Base-by-base conservation (phyloP, 1,140 invertebrate species). In the Halyomorpha halys region DNA sequence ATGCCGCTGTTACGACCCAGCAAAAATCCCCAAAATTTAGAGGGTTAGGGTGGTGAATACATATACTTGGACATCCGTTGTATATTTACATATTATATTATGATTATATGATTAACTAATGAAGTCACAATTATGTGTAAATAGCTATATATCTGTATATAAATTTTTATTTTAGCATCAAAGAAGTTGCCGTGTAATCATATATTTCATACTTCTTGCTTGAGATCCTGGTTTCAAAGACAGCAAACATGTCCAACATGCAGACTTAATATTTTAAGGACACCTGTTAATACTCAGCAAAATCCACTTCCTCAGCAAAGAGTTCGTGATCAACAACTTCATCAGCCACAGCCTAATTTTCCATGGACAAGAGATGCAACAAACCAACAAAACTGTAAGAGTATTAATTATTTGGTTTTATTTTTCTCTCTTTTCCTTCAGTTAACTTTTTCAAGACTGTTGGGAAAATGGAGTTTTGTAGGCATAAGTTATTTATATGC, bases 191-290 rank as follows among this genome's bases (percentile, higher is more conserved):
- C 97, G 0, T 99, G 97, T 78, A 96, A 97, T 77, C 97, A 99
- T 74, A 98, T 99, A 71, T 99, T 99, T 79, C 97, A 99, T 76
- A 91, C 94, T 23, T 89, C 90, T 34, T 99, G 97, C 76, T 79
- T 99, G n/a, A 83, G 97, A 11, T 94, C 94, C 5, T 99, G 97
- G 97, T 99, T 99, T 77, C 97, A 99, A 79, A 82, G 97, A 14
- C 97, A 99, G 76, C 97, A 99, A 78, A 99, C 97, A 0, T 99
- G 97, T 77, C 97, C 97, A 6, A 99, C 97, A 0, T 99, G 97
- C 77, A 83, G 97, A 19, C 82, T 98, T 54, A 97, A 99, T 77
- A 94, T 99, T 71, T 77, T 98, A 66, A 82, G 90, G 61, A 82
- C 83, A 19, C 80, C 85, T 2, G 76, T 45, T n/a, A 39, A 19